phyloP scores from a whole-genome alignment of 2,797 vertebrate species.

The Cyprinodon diabolis region DNA sequence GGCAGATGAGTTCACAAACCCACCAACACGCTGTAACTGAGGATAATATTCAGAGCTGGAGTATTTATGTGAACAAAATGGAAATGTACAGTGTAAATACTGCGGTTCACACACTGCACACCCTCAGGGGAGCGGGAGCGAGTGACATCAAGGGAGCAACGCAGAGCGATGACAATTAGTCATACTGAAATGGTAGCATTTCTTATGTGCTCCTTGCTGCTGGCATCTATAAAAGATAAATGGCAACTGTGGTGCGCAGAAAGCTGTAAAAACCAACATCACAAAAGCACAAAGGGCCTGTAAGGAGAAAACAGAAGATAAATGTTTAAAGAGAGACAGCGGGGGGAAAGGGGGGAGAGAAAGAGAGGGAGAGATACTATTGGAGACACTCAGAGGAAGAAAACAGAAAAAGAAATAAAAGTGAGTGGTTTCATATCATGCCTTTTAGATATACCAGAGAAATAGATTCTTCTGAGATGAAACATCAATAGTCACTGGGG shows the following conservation, averaged over 20 bases:
- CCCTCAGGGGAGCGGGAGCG: conserved; percentile 56
- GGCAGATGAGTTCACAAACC: conserved; percentile 15
- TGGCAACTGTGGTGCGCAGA: conserved; percentile 77
- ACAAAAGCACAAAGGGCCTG: conserved; percentile 81
- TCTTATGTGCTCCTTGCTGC: conserved; percentile 66
- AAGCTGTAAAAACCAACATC: conserved; percentile 83
- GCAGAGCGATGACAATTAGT: conserved; percentile 75
- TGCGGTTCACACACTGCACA: conserved; percentile 45
- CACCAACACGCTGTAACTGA: conserved; percentile 7
- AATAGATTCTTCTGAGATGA: conserved; percentile 88
- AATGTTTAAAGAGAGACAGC: conserved; percentile 83
- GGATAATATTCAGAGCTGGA: conserved; percentile 18
- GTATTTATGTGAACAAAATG: conserved; percentile 33
- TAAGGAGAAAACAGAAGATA: conserved; percentile 82
- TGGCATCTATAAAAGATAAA: conserved; percentile 83
- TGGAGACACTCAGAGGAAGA: conserved; percentile 80
- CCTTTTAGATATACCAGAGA: conserved; percentile 84
- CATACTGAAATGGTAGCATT: conserved; percentile 69
- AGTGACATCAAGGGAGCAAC: conserved; percentile 72
- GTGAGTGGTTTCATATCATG: conserved; percentile 85
- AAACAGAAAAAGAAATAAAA: conserved; percentile 69
- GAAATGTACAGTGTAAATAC: conserved; percentile 53
- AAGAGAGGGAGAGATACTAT: conserved; percentile 58
- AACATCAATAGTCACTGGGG: conserved; percentile 95
- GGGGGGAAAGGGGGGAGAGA: conserved; percentile 34